Conservation (phyloP, 1,140 invertebrate genomes). For the Drosophila tropicalis region DNA sequence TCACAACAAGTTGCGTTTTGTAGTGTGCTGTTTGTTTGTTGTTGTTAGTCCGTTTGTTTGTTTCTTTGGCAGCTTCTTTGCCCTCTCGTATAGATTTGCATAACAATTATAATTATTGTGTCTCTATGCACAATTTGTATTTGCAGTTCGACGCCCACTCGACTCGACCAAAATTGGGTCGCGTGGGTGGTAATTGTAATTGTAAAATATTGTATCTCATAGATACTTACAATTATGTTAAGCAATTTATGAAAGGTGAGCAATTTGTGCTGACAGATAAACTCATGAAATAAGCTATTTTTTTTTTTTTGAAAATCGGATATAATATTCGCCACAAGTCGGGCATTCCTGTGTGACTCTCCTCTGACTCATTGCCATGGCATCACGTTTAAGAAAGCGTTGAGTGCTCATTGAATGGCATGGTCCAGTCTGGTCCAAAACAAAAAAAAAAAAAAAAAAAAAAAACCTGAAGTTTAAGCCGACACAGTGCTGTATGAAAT, state of each 20-base stretch:
- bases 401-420: slow-evolving; percentile 11
- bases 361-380: slow-evolving; percentile 50
- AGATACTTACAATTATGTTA: slow-evolving; percentile 64
- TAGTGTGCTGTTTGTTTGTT: slow-evolving; percentile 24
- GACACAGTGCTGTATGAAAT: slow-evolving; percentile 49
- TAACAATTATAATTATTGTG: slow-evolving; percentile 53
- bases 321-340: slow-evolving; percentile 29
- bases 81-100: slow-evolving; percentile 45
- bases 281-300: slow-evolving; percentile 37
- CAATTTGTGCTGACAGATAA: slow-evolving; percentile 33
- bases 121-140: slow-evolving; percentile 52
- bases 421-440: slow-evolving; percentile 52
- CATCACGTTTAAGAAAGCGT: slow-evolving; percentile 41
- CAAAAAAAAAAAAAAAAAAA: slow-evolving; percentile 11
- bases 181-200: slow-evolving; percentile 49
- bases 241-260: slow-evolving; percentile 47
- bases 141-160: slow-evolving; percentile 35
- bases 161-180: slow-evolving; percentile 36
- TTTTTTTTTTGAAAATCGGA: not conserved
- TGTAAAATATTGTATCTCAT: slow-evolving; percentile 54
- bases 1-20: slow-evolving; percentile 34
- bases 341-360: slow-evolving; percentile 56
- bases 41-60: not conserved
- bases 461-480: slow-evolving; percentile 40
- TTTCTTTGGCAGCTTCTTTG: slow-evolving; percentile 60